Conservation (phyloP, 2,113 vertebrate genomes). For the Microtus oregoni region DNA sequence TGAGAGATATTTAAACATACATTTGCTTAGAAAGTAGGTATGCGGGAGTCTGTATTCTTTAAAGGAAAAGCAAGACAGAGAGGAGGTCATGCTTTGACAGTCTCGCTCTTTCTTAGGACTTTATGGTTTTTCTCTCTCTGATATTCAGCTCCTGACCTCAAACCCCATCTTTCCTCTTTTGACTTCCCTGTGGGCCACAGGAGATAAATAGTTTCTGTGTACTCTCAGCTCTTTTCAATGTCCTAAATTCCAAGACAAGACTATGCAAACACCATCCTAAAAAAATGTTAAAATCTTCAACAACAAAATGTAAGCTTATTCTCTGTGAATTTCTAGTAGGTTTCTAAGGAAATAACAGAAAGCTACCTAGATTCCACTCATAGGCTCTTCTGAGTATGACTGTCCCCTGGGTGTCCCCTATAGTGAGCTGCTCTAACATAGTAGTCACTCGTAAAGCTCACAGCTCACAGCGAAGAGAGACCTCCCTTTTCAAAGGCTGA, state of each 20-base stretch:
- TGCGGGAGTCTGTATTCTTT: not conserved
- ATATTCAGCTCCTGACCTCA: not conserved
- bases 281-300: not conserved
- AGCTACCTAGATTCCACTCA: not conserved
- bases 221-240: conserved; percentile 33
- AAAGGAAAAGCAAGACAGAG: not conserved
- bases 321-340: not conserved
- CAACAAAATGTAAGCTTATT: not conserved
- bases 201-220: not conserved
- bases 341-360: not conserved
- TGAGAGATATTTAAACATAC: not conserved
- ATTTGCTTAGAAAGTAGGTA: not conserved
- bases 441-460: not conserved
- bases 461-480: not conserved
- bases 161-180: not conserved
- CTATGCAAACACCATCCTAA: not conserved
- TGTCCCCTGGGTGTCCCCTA: not conserved
- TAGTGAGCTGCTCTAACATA: not conserved
- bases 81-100: not conserved
- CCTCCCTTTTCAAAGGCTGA: not conserved
- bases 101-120: not conserved
- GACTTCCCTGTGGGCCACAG: not conserved
- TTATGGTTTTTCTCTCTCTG: not conserved
- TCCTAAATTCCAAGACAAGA: not conserved
- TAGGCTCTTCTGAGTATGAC: not conserved